phyloP scores from a whole-genome alignment of 37 sponge, comb jelly and placozoan genomes.

The Aphrocallistes beatrix region DNA sequence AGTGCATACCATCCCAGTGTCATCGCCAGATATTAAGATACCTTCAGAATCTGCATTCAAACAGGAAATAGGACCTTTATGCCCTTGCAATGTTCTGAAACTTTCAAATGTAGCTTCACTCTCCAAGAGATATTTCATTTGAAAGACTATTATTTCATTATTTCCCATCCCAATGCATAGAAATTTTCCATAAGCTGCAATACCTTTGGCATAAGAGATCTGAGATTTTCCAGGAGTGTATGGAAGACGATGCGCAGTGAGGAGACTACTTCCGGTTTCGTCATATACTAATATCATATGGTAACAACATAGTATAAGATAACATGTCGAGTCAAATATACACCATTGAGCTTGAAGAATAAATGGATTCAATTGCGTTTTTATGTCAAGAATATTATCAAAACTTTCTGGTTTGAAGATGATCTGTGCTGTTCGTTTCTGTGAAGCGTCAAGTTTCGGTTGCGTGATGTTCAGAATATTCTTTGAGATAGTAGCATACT shows the following conservation, averaged over 20 bases:
- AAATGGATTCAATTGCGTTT: not conserved
- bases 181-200: slow-evolving; percentile 11
- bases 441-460: too few relatives aligned
- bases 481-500: not conserved
- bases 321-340: not conserved
- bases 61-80: not conserved
- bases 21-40: not conserved
- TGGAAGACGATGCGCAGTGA: not conserved
- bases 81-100: not conserved
- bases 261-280: not conserved
- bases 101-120: not conserved
- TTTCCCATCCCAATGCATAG: not conserved
- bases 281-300: not conserved
- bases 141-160: not conserved
- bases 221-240: not conserved
- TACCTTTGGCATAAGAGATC: not conserved
- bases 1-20: not conserved
- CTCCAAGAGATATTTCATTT: too few relatives aligned
- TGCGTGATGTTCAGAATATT: not conserved
- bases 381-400: not conserved
- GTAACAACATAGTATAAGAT: not conserved
- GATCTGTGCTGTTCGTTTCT: not conserved
- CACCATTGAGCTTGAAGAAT: slow-evolving; percentile 3
- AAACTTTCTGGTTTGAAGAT: not conserved
- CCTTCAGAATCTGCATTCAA: not conserved